phyloP scores from a whole-genome alignment of 2,888 invertebrate genomes.

The Scrobipalpa atriplicella region DNA sequence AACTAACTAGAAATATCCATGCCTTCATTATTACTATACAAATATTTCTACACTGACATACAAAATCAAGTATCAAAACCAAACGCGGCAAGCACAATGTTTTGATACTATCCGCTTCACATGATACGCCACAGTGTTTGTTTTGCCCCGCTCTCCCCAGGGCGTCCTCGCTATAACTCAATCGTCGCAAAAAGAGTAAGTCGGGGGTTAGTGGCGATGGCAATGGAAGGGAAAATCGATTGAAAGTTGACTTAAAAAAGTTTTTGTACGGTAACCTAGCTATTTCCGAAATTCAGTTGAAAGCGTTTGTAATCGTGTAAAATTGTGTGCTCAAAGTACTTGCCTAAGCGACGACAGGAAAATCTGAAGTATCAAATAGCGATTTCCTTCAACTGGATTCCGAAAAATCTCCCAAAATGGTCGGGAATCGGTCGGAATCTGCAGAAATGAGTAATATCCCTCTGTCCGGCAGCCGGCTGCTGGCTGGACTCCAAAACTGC shows the following conservation, averaged over 20 bases:
- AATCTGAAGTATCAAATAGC: too few relatives aligned
- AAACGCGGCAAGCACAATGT: neutral
- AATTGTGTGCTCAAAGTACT: too few relatives aligned
- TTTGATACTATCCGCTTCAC: slow-evolving; percentile 9
- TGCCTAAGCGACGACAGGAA: too few relatives aligned
- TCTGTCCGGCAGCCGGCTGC: too few relatives aligned
- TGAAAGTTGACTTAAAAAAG: neutral
- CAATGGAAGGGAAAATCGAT: slow-evolving; percentile 11
- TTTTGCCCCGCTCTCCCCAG: slow-evolving; percentile 27
- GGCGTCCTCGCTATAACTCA: slow-evolving; percentile 29
- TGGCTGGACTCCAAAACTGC: too few relatives aligned
- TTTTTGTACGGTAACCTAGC: too few relatives aligned
- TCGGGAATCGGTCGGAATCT: too few relatives aligned
- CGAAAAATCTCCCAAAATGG: too few relatives aligned
- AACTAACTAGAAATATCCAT: neutral
- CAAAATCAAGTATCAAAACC: slow-evolving; percentile 2
- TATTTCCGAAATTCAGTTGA: too few relatives aligned
- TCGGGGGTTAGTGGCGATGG: slow-evolving; percentile 5
- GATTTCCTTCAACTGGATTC: too few relatives aligned
- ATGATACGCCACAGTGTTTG: slow-evolving; percentile 24
- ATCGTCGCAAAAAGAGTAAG: slow-evolving; percentile 25
- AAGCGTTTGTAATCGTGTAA: too few relatives aligned
- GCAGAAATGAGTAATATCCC: too few relatives aligned
- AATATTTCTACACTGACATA: neutral
- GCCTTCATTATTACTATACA: neutral